These are phyloP conservation scores for Protomyctophum bolini DNA, from an alignment of 2,113 vertebrate genomes.

Conservation along the genomic window DNA sequence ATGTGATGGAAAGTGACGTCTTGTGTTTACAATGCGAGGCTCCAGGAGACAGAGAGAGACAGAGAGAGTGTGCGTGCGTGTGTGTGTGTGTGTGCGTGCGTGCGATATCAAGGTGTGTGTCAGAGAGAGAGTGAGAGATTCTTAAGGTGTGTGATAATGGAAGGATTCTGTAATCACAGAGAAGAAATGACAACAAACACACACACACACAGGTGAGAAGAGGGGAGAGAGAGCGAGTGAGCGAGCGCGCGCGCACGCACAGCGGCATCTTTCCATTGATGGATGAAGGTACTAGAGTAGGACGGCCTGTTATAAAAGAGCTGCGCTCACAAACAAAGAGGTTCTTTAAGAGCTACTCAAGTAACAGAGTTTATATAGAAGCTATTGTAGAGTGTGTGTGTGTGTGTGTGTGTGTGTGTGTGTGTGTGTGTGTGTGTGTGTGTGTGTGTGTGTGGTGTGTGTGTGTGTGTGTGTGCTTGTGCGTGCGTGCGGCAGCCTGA, in stretches of 20 bases:
- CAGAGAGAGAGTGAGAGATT: not conserved
- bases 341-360: not conserved
- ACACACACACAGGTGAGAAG: slow-evolving; percentile 13
- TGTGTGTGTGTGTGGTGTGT: not conserved
- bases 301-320: slow-evolving; percentile 44
- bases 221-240: not conserved
- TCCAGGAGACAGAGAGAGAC: too few relatives aligned
- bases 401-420: not conserved
- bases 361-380: not conserved
- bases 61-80: too few relatives aligned
- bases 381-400: not conserved
- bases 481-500: too few relatives aligned
- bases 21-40: too few relatives aligned
- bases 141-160: not conserved
- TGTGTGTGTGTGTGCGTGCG: too few relatives aligned
- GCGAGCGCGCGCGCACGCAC: not conserved
- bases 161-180: not conserved
- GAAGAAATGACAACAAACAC: slow-evolving; percentile 6
- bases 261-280: slow-evolving; percentile 13
- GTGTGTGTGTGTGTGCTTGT: not conserved
- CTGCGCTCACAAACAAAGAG: slow-evolving; percentile 24
- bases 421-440: not conserved
- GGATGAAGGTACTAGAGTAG: slow-evolving; percentile 53
- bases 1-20: too few relatives aligned
- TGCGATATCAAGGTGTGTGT: too few relatives aligned